Conservation (phyloP, 2,888 invertebrate genomes). For the Nysson spinosus region DNA sequence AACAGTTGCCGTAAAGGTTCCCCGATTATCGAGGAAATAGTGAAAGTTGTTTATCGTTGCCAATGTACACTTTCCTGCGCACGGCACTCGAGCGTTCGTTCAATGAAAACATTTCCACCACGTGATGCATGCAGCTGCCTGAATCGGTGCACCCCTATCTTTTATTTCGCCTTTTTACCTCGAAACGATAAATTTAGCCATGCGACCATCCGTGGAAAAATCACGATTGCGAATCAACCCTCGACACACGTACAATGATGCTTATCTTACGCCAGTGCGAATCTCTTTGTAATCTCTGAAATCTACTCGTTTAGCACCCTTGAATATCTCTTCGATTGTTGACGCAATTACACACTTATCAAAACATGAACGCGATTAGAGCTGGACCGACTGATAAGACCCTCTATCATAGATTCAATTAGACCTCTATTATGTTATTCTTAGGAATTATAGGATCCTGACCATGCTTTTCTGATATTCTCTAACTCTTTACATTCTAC, state of each 20-base stretch:
- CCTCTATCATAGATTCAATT: too few species aligned
- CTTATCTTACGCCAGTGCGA: neutral
- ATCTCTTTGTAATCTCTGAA: neutral
- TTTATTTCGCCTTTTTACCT: conserved; percentile 4
- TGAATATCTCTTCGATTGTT: too few species aligned
- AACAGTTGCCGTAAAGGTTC: conserved; percentile 10
- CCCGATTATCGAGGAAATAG: conserved; percentile 25
- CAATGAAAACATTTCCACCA: conserved; percentile 10
- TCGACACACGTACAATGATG: neutral
- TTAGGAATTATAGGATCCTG: too few species aligned
- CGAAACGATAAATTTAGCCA: conserved; percentile 4
- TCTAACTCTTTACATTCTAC: too few species aligned
- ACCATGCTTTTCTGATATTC: too few species aligned
- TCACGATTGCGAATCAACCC: conserved; percentile 6
- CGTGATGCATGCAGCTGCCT: conserved; percentile 2
- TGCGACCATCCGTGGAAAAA: conserved; percentile 16
- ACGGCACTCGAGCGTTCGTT: neutral
- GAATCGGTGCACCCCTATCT: neutral
- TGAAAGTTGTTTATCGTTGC: conserved; percentile 30
- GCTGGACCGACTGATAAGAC: too few species aligned
- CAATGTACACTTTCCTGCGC: neutral
- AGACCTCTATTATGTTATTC: too few species aligned
- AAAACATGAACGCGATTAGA: too few species aligned
- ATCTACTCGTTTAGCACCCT: neutral
- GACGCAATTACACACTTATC: too few species aligned